These are phyloP conservation scores for Ectobius pallidus DNA, from an alignment of 2,888 invertebrate species.

Conservation along the genomic window DNA sequence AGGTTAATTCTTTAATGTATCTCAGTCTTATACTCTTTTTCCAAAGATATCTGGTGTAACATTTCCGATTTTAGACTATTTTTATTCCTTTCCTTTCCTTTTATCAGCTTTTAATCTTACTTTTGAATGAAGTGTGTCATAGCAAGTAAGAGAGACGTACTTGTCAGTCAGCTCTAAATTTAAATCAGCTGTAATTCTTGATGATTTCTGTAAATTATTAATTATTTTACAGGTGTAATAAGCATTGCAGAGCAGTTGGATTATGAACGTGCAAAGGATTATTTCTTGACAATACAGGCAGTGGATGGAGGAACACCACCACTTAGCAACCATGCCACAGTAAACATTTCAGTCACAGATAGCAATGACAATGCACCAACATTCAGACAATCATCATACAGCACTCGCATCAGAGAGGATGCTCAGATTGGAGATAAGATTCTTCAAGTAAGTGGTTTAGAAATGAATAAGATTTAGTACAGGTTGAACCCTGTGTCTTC, in stretches of 20 bases:
- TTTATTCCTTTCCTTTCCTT: too few species aligned
- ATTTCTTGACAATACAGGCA: conserved; percentile 88
- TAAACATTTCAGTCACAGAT: conserved; percentile 85
- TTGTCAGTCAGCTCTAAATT: too few species aligned
- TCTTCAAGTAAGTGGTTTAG: conserved; percentile 67
- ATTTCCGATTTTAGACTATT: too few species aligned
- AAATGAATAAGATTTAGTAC: too few species aligned
- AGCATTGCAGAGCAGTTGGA: conserved; percentile 80
- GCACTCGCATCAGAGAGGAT: conserved; percentile 79
- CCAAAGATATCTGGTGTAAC: too few species aligned
- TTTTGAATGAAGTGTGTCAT: too few species aligned
- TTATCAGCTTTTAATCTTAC: too few species aligned
- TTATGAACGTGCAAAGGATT: conserved; percentile 84
- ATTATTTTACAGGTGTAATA: conserved; percentile 65
- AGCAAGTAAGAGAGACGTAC: too few species aligned
- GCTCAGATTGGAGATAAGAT: conserved; percentile 73
- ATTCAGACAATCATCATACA: conserved; percentile 79
- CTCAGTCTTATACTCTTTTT: too few species aligned
- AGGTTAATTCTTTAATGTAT: too few species aligned
- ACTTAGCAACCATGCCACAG: conserved; percentile 83
- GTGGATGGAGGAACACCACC: conserved; percentile 89
- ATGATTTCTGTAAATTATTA: background rate
- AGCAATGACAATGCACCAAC: conserved; percentile 87
- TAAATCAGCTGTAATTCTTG: too few species aligned
- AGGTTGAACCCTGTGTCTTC: too few species aligned